These are phyloP conservation scores for Boloria euphrosyne DNA, from an alignment of 2,888 invertebrate species.

Conservation along the genomic window DNA sequence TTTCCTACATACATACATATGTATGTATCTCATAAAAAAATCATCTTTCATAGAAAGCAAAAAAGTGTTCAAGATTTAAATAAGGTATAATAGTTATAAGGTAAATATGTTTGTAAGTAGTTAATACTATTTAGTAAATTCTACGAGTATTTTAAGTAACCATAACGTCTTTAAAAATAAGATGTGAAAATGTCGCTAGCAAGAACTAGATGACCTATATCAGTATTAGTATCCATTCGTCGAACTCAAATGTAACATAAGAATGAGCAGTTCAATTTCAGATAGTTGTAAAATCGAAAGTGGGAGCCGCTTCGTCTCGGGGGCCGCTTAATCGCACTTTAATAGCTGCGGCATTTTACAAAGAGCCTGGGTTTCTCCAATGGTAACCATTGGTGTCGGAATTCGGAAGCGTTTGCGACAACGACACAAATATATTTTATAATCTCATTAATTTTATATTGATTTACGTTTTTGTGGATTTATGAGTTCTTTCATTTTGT, in stretches of 20 bases:
- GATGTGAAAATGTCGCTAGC: too few relatives aligned
- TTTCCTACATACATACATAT: neutral
- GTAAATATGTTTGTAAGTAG: neutral
- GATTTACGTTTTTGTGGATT: neutral
- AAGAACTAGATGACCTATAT: neutral
- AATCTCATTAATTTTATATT: neutral
- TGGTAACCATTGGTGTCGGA: constrained; percentile 43
- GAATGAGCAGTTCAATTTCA: constrained; percentile 52
- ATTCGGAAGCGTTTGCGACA: constrained; percentile 42
- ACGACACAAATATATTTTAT: constrained; percentile 23
- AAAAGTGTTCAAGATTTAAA: neutral
- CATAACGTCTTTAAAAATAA: too few relatives aligned
- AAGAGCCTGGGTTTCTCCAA: constrained; percentile 56
- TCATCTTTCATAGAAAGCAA: too few relatives aligned
- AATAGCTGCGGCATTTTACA: constrained; percentile 74
- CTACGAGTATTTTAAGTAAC: too few relatives aligned
- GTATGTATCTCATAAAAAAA: neutral
- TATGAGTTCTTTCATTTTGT: neutral
- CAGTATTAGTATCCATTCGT: neutral
- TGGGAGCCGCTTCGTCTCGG: constrained; percentile 70
- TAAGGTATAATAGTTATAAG: neutral
- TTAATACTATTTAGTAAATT: too few relatives aligned
- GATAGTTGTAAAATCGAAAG: constrained; percentile 76
- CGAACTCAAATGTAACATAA: constrained; percentile 7
- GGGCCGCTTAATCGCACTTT: constrained; percentile 70